Percentiles rank a stretch among this genome's conserved stretches.
These are phyloP conservation scores for Abramis brama DNA, from an alignment of 2,113 vertebrate genomes.

Conservation along the genomic window DNA sequence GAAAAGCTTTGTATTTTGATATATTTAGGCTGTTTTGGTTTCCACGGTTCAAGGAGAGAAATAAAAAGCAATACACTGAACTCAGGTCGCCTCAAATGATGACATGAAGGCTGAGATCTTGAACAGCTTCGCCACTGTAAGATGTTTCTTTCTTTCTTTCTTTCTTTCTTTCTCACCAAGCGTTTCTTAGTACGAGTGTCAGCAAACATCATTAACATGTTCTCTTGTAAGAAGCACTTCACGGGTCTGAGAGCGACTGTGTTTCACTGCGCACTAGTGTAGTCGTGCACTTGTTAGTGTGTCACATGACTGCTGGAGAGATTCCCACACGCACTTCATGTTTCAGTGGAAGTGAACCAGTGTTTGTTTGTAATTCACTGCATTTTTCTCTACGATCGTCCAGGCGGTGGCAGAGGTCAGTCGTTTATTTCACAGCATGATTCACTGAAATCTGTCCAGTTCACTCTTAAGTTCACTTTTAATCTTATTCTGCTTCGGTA, in stretches of 20 bases:
- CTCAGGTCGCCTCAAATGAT: slow-evolving; percentile 74
- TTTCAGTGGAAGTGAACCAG: background rate
- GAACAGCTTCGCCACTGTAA: slow-evolving; percentile 8
- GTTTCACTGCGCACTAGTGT: background rate
- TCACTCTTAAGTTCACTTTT: background rate
- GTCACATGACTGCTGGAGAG: background rate
- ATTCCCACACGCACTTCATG: no score
- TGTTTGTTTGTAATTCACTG: background rate
- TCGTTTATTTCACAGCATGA: background rate
- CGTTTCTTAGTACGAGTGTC: no score
- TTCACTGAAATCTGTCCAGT: background rate
- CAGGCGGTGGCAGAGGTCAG: no score
- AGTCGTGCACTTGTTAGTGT: background rate
- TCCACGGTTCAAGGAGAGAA: background rate
- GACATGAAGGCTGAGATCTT: slow-evolving; percentile 7
- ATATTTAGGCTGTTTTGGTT: background rate
- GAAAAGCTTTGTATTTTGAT: background rate
- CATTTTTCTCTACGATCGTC: background rate
- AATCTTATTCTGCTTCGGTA: slow-evolving; percentile 51
- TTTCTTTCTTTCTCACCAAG: no score
- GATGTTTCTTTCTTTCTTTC: background rate
- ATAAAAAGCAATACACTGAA: slow-evolving; percentile 73
- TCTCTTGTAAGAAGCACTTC: no score
- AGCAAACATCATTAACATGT: no score
- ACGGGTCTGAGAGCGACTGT: background rate